A percentile compares a stretch with the other conserved stretches of the same genome.
phyloP scores from a whole-genome alignment of 2,797 vertebrate genomes.

The Pseudochaenichthys georgianus region DNA sequence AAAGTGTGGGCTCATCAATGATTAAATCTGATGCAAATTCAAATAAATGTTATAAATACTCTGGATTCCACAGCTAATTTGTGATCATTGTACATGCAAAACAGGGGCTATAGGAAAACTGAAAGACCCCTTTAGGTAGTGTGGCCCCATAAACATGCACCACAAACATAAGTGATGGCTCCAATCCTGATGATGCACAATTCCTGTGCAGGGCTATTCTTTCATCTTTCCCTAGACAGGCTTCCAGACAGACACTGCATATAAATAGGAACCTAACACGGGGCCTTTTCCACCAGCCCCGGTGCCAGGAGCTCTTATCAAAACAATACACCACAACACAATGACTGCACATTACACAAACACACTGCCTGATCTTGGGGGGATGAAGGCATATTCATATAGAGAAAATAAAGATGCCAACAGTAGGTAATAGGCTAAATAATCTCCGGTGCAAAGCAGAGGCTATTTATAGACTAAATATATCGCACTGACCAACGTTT shows the following conservation, averaged over 20 bases:
- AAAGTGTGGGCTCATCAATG: not conserved
- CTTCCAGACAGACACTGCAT: constrained; percentile 83
- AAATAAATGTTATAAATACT: not conserved
- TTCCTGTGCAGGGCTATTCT: constrained; percentile 70
- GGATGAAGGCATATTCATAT: constrained; percentile 40
- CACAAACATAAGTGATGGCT: constrained; percentile 38
- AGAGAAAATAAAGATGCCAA: constrained; percentile 58
- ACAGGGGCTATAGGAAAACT: constrained; percentile 14
- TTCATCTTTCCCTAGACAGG: constrained; percentile 77
- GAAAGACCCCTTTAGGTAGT: constrained; percentile 4
- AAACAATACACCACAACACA: constrained; percentile 79
- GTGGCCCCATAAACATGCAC: constrained; percentile 36
- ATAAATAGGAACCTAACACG: constrained; percentile 77
- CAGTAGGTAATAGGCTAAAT: constrained; percentile 51
- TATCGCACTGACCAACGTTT: constrained; percentile 37
- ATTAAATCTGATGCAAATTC: constrained; percentile 22
- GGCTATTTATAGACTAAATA: constrained; percentile 54
- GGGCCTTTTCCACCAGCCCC: constrained; percentile 72
- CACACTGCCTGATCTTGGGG: constrained; percentile 58
- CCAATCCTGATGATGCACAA: constrained; percentile 55
- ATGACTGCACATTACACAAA: constrained; percentile 76
- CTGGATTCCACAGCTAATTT: constrained; percentile 10
- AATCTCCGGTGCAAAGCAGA: constrained; percentile 30
- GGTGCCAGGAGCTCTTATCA: constrained; percentile 73
- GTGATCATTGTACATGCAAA: constrained; percentile 26